These are phyloP conservation scores for Atherinomorus stipes DNA, from an alignment of 2,113 vertebrate species.

Conservation along the genomic window DNA sequence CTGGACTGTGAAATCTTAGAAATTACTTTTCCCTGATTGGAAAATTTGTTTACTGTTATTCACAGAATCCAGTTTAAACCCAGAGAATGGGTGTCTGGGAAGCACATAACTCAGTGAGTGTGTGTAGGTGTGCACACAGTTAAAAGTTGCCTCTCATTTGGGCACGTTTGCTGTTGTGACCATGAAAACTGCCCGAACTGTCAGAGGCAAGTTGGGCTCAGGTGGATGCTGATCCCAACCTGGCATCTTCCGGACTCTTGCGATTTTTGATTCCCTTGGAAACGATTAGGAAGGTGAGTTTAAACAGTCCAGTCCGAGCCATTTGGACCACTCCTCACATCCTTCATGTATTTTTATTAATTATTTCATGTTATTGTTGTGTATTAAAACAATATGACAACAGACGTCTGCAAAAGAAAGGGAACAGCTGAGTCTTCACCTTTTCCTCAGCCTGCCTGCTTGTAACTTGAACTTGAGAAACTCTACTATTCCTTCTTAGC, in stretches of 20 bases:
- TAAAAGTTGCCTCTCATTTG: slow-evolving; percentile 31
- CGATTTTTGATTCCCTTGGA: slow-evolving; percentile 48
- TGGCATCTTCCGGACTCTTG: slow-evolving; percentile 51
- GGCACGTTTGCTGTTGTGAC: not conserved
- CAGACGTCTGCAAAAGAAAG: not conserved
- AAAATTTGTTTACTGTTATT: not conserved
- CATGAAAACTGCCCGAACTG: slow-evolving; percentile 21
- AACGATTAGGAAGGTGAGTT: slow-evolving; percentile 66
- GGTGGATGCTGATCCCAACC: slow-evolving; percentile 60
- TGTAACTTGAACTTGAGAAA: slow-evolving; percentile 10
- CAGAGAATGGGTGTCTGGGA: slow-evolving; percentile 22
- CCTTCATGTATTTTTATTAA: not conserved
- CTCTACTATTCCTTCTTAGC: not conserved
- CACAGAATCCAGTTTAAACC: slow-evolving; percentile 15
- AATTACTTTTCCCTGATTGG: not conserved
- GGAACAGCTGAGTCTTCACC: not conserved
- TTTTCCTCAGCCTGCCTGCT: slow-evolving; percentile 9
- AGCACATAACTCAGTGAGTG: not conserved
- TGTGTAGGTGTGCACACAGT: slow-evolving; percentile 31
- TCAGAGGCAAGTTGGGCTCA: slow-evolving; percentile 40
- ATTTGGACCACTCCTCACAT: not conserved
- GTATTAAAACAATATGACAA: too few species aligned
- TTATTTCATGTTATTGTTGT: not conserved
- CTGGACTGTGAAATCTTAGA: not conserved
- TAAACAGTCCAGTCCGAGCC: not conserved